These are phyloP conservation scores for Candoia aspera DNA, from an alignment of 2,113 vertebrate genomes.

Conservation along the genomic window DNA sequence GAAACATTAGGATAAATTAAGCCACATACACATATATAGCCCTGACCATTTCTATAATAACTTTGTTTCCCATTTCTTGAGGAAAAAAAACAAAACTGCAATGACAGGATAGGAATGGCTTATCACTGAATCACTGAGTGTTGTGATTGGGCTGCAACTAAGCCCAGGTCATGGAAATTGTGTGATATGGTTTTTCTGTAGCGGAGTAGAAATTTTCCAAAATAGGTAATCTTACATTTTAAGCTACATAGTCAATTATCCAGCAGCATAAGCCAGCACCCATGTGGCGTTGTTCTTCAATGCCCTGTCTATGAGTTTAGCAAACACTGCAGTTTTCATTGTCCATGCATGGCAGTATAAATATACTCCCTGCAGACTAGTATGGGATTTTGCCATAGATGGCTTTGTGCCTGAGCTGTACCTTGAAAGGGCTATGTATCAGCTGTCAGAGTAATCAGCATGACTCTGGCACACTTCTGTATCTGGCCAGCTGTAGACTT, in stretches of 20 bases:
- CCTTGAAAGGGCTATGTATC: constrained; percentile 1
- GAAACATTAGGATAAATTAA: background rate
- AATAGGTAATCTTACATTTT: background rate
- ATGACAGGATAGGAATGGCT: background rate
- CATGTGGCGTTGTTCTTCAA: background rate
- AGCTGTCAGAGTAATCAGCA: constrained; percentile 5
- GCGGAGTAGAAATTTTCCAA: background rate
- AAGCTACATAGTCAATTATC: background rate
- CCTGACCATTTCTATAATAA: background rate
- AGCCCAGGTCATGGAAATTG: background rate
- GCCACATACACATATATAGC: background rate
- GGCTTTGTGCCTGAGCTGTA: constrained; percentile 3
- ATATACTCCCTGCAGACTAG: background rate
- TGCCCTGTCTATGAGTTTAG: background rate
- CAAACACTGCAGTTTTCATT: constrained; percentile 13
- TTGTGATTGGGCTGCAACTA: background rate
- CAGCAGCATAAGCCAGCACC: background rate
- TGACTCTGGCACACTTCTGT: background rate
- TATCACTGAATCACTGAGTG: background rate
- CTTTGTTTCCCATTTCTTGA: background rate
- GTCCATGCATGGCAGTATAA: background rate
- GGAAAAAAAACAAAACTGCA: background rate
- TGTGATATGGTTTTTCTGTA: background rate
- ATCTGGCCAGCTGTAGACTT: background rate
- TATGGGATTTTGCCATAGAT: background rate